Evolutionary conservation across 2,113 vertebrate genomes (phyloP).

Genomic region (Pluvialis apricaria): DNA sequence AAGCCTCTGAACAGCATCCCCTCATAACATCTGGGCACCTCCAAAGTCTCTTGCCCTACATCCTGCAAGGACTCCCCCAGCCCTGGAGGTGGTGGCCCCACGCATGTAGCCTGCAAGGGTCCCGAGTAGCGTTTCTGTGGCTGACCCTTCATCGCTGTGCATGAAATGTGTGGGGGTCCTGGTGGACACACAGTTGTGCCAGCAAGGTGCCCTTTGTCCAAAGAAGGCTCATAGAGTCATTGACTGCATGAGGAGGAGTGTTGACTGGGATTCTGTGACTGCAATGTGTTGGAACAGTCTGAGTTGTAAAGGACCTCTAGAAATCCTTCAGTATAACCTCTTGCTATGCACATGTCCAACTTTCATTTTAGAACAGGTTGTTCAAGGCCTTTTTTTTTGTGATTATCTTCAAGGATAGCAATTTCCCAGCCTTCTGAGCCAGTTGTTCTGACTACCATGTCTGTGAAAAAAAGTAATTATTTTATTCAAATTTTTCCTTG

Average conservation of each 20-base stretch:
- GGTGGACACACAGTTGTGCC: no score
- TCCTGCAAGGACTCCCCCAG: background rate
- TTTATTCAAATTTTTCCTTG: background rate
- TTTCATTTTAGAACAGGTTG: background rate
- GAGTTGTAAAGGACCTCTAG: background rate
- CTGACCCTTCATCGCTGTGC: background rate
- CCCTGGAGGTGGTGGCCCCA: background rate
- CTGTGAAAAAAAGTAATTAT: background rate
- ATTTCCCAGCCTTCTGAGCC: background rate
- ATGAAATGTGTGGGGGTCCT: background rate
- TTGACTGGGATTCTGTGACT: background rate
- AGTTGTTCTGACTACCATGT: background rate
- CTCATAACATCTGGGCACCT: background rate
- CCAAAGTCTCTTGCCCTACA: background rate
- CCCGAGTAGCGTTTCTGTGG: accelerated
- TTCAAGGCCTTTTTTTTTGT: background rate
- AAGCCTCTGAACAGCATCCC: background rate
- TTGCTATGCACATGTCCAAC: background rate
- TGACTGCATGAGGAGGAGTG: background rate
- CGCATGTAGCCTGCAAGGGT: background rate
- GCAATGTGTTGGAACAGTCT: background rate
- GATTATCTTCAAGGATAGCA: background rate
- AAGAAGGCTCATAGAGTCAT: background rate
- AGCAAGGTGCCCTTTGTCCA: background rate
- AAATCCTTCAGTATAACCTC: background rate